phyloP scores from a whole-genome alignment of 2,797 vertebrate species.

The Enteromius radiatus region DNA sequence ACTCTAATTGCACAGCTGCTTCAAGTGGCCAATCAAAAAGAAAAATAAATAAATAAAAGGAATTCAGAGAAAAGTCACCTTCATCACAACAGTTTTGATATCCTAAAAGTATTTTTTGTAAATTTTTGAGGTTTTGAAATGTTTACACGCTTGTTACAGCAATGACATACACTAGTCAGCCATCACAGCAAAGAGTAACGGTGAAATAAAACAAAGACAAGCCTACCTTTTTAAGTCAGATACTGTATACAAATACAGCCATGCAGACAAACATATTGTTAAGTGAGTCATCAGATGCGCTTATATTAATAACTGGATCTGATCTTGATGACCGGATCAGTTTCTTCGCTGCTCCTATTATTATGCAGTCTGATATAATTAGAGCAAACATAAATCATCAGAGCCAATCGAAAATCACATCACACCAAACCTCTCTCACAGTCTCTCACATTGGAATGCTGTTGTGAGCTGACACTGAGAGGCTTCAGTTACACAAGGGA shows the following conservation, averaged over 20 bases:
- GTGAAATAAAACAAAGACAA: conserved; percentile 4
- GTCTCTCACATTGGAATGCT: conserved; percentile 36
- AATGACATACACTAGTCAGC: not conserved
- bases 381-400: conserved; percentile 34
- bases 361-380: conserved; percentile 38
- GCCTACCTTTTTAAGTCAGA: not conserved
- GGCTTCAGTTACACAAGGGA: not conserved
- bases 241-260: not conserved
- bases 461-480: conserved; percentile 22
- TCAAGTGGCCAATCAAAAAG: conserved; percentile 10
- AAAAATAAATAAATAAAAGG: conserved; percentile 5
- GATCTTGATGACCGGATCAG: conserved; percentile 24
- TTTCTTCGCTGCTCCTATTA: conserved; percentile 20
- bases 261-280: conserved; percentile 5
- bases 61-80: conserved; percentile 28
- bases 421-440: conserved; percentile 18
- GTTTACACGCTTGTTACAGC: conserved; percentile 6
- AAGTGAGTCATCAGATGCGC: conserved; percentile 22
- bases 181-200: not conserved
- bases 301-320: not conserved
- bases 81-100: not conserved
- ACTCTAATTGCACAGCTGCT: not conserved
- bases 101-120: not conserved
- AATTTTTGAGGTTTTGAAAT: not conserved
- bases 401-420: conserved; percentile 22